phyloP scores from a whole-genome alignment of 2,888 invertebrate species.

The Pandemis corylana region DNA sequence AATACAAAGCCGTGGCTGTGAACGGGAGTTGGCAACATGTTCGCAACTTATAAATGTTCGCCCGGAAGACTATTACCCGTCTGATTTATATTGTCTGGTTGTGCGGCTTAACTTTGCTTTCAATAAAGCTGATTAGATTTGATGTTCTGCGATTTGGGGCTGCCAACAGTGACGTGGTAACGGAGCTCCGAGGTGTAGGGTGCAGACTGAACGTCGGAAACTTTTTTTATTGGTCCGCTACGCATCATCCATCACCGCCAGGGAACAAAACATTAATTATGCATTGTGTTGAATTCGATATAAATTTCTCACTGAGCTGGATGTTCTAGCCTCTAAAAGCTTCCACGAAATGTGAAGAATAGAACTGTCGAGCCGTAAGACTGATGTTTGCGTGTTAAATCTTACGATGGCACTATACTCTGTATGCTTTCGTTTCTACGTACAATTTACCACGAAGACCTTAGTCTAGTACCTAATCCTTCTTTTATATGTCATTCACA shows the following conservation, averaged over 20 bases:
- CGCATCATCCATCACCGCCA: constrained; percentile 16
- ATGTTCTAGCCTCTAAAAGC: constrained; percentile 17
- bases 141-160: neutral
- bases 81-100: constrained; percentile 29
- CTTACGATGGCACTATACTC: neutral
- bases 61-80: neutral
- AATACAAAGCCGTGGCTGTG: constrained; percentile 48
- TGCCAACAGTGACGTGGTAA: constrained; percentile 9
- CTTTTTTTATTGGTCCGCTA: constrained; percentile 12
- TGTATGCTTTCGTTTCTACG: neutral
- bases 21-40: constrained; percentile 39
- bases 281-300: constrained; percentile 26
- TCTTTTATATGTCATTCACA: too few relatives aligned
- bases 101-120: constrained; percentile 19
- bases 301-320: constrained; percentile 6
- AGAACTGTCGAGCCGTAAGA: neutral
- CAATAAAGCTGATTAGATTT: constrained; percentile 28
- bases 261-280: constrained; percentile 26
- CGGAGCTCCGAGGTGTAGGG: neutral
- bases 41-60: constrained; percentile 17
- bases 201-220: constrained; percentile 4
- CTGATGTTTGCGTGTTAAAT: neutral
- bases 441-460: too few relatives aligned
- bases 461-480: too few relatives aligned
- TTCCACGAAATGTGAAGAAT: neutral